Evolutionary conservation across 2,113 vertebrate genomes (phyloP).

Genomic region (Anoplopoma fimbria): DNA sequence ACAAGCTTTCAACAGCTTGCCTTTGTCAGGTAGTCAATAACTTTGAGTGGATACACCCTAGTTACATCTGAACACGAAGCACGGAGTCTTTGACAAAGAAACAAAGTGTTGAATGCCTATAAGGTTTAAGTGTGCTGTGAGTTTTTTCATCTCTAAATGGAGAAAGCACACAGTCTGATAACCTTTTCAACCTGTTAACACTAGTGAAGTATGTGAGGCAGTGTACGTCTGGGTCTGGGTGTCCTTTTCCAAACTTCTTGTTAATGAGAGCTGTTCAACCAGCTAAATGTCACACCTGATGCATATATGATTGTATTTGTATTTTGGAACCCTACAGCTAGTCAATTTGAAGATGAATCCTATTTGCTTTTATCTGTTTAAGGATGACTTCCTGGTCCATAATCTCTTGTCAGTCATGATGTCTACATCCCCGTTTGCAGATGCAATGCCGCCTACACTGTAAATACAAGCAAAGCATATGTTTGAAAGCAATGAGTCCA

Average conservation of each 20-base stretch:
- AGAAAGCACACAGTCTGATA: neutral
- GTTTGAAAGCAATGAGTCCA: neutral
- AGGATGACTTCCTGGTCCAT: neutral
- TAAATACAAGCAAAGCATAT: neutral
- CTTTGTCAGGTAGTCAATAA: neutral
- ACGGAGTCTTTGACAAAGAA: too few relatives aligned
- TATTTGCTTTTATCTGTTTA: neutral
- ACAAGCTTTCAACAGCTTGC: neutral
- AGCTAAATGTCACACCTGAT: slow-evolving; percentile 28
- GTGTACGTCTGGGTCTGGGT: neutral
- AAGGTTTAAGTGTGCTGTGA: neutral
- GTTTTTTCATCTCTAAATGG: neutral
- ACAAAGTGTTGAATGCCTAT: neutral
- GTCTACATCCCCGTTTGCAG: neutral
- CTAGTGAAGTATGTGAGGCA: neutral
- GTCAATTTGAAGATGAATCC: neutral
- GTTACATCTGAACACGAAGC: neutral
- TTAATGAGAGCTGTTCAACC: neutral
- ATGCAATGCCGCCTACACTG: neutral
- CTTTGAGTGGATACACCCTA: neutral
- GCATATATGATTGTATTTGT: neutral
- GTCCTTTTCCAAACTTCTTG: slow-evolving; percentile 5
- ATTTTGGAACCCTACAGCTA: neutral
- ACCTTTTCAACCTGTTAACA: slow-evolving; percentile 15
- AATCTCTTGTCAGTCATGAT: too few relatives aligned